Percentiles rank a stretch among this genome's conserved stretches.
phyloP scores from a whole-genome alignment of 2,113 vertebrate genomes.

The Callithrix jacchus region DNA sequence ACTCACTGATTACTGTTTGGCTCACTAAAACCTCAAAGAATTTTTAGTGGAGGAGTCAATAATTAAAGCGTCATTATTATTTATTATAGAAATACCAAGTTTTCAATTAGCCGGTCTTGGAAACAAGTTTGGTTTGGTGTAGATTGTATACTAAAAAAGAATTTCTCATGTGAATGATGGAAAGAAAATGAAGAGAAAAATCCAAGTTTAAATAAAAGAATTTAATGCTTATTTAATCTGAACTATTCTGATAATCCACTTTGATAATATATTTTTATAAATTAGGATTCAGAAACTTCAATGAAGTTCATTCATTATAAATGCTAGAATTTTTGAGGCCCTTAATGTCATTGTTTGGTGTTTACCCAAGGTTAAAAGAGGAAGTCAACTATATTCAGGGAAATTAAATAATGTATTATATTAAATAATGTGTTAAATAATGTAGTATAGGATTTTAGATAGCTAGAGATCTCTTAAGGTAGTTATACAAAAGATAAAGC shows the following conservation, averaged over 20 bases:
- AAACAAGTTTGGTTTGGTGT: slow-evolving; percentile 18
- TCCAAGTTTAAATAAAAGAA: slow-evolving; percentile 14
- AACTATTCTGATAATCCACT: slow-evolving; percentile 1
- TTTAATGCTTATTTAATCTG: not conserved
- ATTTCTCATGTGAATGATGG: not conserved
- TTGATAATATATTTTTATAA: slow-evolving; percentile 37
- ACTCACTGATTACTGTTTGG: not conserved
- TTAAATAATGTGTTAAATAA: not conserved
- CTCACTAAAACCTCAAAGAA: not conserved
- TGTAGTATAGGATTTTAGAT: not conserved
- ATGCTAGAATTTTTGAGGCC: not conserved
- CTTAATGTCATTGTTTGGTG: slow-evolving; percentile 6
- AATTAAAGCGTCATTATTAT: not conserved
- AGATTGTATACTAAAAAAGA: slow-evolving; percentile 7
- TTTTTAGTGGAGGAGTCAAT: not conserved
- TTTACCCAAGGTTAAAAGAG: slow-evolving; percentile 12
- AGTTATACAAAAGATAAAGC: not conserved
- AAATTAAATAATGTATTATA: not conserved
- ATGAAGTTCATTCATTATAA: not conserved
- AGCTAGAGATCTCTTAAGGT: not conserved
- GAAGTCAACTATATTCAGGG: not conserved
- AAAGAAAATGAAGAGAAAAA: slow-evolving; percentile 31
- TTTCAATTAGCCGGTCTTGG: slow-evolving; percentile 33
- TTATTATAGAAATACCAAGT: slow-evolving; percentile 15
- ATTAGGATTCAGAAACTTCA: slow-evolving; percentile 25